These are phyloP conservation scores for Cryptoblepharus egeriae DNA, from an alignment of 2,797 vertebrate species.

Conservation along the genomic window DNA sequence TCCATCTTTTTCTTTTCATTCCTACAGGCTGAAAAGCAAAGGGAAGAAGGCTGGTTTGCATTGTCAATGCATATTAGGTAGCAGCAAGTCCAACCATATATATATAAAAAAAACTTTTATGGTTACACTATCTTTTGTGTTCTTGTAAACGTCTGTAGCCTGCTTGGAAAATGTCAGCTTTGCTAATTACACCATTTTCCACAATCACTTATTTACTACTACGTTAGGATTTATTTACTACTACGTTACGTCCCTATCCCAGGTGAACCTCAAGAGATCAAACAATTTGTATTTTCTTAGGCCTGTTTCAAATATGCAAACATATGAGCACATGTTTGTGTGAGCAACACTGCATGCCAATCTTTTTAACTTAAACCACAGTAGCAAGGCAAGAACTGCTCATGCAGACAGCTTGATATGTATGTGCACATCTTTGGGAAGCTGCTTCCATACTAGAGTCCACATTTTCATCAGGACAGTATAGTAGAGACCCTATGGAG, in stretches of 20 bases:
- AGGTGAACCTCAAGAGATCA: too few species aligned
- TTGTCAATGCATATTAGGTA: constrained; percentile 83
- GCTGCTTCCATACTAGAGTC: neutral
- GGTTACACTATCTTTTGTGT: neutral
- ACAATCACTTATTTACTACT: neutral
- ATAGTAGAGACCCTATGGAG: neutral
- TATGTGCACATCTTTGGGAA: neutral
- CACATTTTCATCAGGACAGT: too few species aligned
- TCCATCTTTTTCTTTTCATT: constrained; percentile 24
- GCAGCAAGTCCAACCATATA: neutral
- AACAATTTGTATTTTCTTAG: neutral
- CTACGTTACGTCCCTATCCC: too few species aligned
- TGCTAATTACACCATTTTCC: neutral
- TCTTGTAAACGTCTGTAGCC: neutral
- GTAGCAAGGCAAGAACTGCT: neutral
- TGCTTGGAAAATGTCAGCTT: neutral
- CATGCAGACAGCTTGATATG: neutral
- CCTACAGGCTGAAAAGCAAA: constrained; percentile 79
- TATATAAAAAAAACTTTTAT: accelerated
- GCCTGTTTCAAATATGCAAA: neutral
- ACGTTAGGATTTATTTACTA: neutral
- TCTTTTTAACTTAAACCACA: neutral
- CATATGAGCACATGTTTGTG: too few species aligned
- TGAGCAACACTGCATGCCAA: too few species aligned
- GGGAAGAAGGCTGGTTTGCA: constrained; percentile 88